These are phyloP conservation scores for Tachycineta bicolor DNA, from an alignment of 2,113 vertebrate species.

Conservation along the genomic window DNA sequence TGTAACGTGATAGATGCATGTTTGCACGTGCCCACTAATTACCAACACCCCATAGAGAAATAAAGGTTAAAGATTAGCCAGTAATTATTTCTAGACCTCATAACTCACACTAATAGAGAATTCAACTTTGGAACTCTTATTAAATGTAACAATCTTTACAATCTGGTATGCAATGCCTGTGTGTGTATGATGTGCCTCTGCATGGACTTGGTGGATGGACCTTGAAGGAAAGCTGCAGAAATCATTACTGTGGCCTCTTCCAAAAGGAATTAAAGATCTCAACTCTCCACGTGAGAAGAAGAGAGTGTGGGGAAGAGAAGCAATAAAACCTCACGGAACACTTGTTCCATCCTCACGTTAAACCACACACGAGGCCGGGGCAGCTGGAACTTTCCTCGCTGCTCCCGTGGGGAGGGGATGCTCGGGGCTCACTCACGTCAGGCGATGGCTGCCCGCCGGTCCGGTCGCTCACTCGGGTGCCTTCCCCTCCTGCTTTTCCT, in stretches of 20 bases:
- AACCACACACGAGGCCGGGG: rapidly evolving
- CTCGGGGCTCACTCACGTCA: not conserved
- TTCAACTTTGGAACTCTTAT: not conserved
- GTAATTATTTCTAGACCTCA: not conserved
- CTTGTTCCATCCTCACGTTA: rapidly evolving
- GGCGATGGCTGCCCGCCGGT: rapidly evolving
- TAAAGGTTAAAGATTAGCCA: not conserved
- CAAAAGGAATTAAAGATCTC: not conserved
- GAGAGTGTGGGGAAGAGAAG: not conserved
- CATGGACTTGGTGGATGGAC: not conserved
- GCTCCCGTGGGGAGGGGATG: not conserved
- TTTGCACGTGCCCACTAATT: rapidly evolving
- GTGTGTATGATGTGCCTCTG: rapidly evolving
- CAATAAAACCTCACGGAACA: not conserved
- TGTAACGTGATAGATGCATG: rapidly evolving
- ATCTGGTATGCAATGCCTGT: rapidly evolving
- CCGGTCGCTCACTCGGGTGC: rapidly evolving
- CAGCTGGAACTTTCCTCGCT: rapidly evolving
- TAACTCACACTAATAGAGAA: rapidly evolving
- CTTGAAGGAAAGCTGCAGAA: not conserved
- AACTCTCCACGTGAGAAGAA: not conserved
- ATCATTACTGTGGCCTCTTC: not conserved
- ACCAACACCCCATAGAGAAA: not conserved
- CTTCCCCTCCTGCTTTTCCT: not conserved
- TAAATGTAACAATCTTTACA: not conserved